Conservation (phyloP, 2,888 invertebrate genomes). For the Blomia tropicalis region DNA sequence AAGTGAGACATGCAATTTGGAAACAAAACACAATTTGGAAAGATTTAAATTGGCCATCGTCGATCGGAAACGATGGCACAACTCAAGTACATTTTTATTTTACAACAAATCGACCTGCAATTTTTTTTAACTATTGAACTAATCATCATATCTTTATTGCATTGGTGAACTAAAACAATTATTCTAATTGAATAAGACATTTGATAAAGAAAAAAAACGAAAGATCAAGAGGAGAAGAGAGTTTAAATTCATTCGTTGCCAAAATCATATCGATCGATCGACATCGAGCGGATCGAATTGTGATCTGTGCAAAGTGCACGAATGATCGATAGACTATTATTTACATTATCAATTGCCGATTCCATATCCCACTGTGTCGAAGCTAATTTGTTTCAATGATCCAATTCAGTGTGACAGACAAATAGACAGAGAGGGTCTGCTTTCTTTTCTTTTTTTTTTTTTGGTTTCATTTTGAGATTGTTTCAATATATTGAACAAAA, state of each 20-base stretch:
- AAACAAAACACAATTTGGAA: too few relatives aligned
- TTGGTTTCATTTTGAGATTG: not conserved
- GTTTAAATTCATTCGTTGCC: conserved; percentile 3
- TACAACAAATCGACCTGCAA: too few relatives aligned
- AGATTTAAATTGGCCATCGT: not conserved
- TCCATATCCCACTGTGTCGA: not conserved
- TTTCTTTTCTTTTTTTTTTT: too few relatives aligned
- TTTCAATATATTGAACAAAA: conserved; percentile 9
- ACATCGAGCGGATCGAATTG: not conserved
- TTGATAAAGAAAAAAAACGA: not conserved
- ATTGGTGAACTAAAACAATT: conserved; percentile 5
- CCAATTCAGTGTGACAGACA: not conserved
- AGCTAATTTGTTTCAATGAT: conserved; percentile 12
- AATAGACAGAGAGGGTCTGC: too few relatives aligned
- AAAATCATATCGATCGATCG: not conserved
- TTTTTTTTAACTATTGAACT: too few relatives aligned
- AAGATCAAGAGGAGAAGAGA: not conserved
- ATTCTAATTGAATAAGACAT: not conserved
- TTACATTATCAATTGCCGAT: conserved; percentile 15
- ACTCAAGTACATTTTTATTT: too few relatives aligned
- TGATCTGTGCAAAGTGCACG: not conserved
- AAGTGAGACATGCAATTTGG: too few relatives aligned
- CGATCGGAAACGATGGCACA: too few relatives aligned
- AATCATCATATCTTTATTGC: too few relatives aligned
- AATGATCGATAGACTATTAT: conserved; percentile 7